Conservation (phyloP, 1,140 invertebrate genomes). For the Panulirus ornatus region DNA sequence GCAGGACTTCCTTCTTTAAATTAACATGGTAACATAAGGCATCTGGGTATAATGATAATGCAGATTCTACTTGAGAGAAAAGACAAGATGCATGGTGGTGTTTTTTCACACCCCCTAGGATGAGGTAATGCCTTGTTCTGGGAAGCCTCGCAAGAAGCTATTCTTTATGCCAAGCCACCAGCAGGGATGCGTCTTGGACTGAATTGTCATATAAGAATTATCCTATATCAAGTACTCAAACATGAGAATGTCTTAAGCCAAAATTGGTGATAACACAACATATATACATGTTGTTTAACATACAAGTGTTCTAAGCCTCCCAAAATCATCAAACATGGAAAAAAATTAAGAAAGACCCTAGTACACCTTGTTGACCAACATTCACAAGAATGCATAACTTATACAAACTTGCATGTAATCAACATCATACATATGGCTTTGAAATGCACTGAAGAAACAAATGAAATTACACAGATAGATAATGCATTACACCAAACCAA, state of each 20-base stretch:
- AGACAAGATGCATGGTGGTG: not conserved
- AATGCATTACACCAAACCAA: not conserved
- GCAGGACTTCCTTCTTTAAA: constrained; percentile 20
- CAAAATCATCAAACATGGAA: not conserved
- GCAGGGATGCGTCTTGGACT: not conserved
- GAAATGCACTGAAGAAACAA: constrained; percentile 23
- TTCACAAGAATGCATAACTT: not conserved
- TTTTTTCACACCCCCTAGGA: not conserved
- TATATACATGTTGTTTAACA: not conserved
- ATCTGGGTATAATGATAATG: not conserved
- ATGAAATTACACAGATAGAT: constrained; percentile 35
- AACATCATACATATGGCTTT: not conserved
- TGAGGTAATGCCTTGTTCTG: constrained; percentile 32
- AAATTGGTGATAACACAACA: constrained; percentile 38
- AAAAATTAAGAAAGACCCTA: not conserved
- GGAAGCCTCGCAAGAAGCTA: constrained; percentile 30
- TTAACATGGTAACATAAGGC: not conserved
- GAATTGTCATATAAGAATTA: constrained; percentile 23
- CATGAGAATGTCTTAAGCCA: constrained; percentile 37
- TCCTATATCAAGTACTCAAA: constrained; percentile 35
- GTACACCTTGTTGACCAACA: not conserved
- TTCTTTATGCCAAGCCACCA: constrained; percentile 6
- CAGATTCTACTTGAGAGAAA: constrained; percentile 16
- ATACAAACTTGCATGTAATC: constrained; percentile 5
- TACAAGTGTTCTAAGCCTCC: constrained; percentile 12